Percentiles rank a stretch among this genome's conserved stretches.
These are phyloP conservation scores for Chelmon rostratus DNA, from an alignment of 2,797 vertebrate species.

Conservation along the genomic window DNA sequence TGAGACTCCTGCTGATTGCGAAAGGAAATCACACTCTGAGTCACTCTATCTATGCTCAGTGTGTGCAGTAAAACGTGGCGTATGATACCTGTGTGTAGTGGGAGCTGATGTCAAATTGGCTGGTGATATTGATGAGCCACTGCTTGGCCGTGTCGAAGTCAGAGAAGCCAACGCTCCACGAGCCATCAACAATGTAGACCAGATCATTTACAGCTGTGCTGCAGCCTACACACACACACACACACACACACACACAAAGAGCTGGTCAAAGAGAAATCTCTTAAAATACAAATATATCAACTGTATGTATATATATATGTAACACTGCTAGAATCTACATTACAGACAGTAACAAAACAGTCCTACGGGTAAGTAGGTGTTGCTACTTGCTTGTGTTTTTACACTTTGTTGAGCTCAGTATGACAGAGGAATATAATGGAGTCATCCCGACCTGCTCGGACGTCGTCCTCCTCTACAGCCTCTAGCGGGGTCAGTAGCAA, in stretches of 20 bases:
- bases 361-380: neutral
- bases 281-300: no score
- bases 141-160: conserved; percentile 88
- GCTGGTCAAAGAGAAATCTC: neutral
- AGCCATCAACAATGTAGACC: conserved; percentile 88
- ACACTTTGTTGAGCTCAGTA: neutral
- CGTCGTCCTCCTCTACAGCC: conserved; percentile 73
- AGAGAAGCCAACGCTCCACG: conserved; percentile 86
- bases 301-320: no score
- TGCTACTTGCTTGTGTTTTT: neutral
- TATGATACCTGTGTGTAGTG: conserved; percentile 81
- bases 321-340: neutral
- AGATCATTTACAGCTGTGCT: conserved; percentile 88
- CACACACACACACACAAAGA: neutral
- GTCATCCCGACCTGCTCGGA: conserved; percentile 78
- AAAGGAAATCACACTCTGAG: neutral
- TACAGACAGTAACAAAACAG: neutral
- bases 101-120: conserved; percentile 86
- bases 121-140: conserved; percentile 89
- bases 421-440: neutral
- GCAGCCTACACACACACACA: conserved; percentile 78
- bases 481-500: conserved; percentile 61
- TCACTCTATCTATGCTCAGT: neutral
- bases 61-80: neutral
- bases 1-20: neutral